phyloP scores from a whole-genome alignment of 2,888 invertebrate genomes.

The Drosophila atripex region DNA sequence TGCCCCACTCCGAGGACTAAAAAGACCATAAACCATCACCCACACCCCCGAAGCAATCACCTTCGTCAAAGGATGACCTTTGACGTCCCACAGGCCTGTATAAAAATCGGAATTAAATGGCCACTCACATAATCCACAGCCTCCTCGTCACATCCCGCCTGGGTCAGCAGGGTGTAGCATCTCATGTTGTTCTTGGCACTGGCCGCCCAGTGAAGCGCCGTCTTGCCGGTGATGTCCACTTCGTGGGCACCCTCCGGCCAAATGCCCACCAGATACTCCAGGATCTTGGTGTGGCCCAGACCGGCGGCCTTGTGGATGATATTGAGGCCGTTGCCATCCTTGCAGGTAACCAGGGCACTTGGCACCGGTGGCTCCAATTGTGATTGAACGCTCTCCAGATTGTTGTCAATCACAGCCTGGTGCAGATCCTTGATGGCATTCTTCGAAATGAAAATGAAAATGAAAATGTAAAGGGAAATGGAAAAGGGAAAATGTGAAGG shows the following conservation, averaged over 20 bases:
- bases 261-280: slow-evolving; percentile 89
- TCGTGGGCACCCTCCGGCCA: slow-evolving; percentile 89
- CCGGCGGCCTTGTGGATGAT: slow-evolving; percentile 96
- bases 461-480: neutral
- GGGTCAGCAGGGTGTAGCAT: slow-evolving; percentile 91
- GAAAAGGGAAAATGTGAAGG: neutral
- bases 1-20: neutral
- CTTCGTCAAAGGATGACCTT: too few relatives aligned
- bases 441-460: slow-evolving; percentile 83
- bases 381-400: slow-evolving; percentile 88
- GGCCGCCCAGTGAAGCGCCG: slow-evolving; percentile 95
- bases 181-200: slow-evolving; percentile 90
- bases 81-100: too few relatives aligned
- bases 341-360: slow-evolving; percentile 89
- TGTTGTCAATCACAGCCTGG: slow-evolving; percentile 90
- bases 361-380: slow-evolving; percentile 89
- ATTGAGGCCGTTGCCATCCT: slow-evolving; percentile 92
- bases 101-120: neutral
- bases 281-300: slow-evolving; percentile 89
- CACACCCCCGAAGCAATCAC: neutral
- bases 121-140: slow-evolving; percentile 91
- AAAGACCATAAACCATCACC: neutral
- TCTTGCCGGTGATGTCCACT: slow-evolving; percentile 92
- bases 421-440: slow-evolving; percentile 93
- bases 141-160: slow-evolving; percentile 93